phyloP scores from a whole-genome alignment of 1,140 invertebrate species.

The Achroia grisella region DNA sequence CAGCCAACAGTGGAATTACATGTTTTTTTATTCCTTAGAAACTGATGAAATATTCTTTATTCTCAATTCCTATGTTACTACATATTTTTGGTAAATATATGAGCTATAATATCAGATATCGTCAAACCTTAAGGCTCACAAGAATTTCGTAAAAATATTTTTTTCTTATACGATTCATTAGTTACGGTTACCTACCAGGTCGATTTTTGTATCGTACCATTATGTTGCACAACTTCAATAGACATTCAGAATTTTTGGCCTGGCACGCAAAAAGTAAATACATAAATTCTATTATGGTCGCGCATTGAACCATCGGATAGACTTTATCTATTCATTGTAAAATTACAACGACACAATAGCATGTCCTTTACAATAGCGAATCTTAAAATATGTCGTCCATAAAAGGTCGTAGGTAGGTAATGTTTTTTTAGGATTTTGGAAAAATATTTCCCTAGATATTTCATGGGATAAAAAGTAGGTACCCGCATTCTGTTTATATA shows the following conservation, averaged over 20 bases:
- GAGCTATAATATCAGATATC: conserved; percentile 33
- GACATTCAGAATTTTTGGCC: conserved; percentile 40
- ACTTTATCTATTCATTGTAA: conserved; percentile 59
- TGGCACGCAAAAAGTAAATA: conserved; percentile 62
- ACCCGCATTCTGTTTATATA: conserved; percentile 48
- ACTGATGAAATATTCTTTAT: conserved; percentile 10
- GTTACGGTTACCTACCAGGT: conserved; percentile 58
- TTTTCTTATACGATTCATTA: conserved; percentile 48
- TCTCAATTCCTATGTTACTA: too few species aligned
- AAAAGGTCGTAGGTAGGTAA: conserved; percentile 30
- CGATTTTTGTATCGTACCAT: conserved; percentile 41
- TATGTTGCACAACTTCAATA: conserved; percentile 64
- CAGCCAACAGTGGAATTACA: not conserved
- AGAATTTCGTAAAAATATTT: not conserved
- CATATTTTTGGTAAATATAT: too few species aligned
- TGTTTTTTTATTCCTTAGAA: conserved; percentile 3
- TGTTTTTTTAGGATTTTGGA: conserved; percentile 19
- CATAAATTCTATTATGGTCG: conserved; percentile 47
- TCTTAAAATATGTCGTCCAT: conserved; percentile 45
- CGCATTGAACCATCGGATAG: conserved; percentile 58
- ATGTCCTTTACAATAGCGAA: conserved; percentile 49
- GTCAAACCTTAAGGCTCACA: conserved; percentile 8
- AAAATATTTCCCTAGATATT: conserved; percentile 10
- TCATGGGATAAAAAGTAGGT: conserved; percentile 25
- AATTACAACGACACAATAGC: conserved; percentile 52